These are phyloP conservation scores for Nasonia longicornis DNA, from an alignment of 1,140 invertebrate genomes.

Conservation along the genomic window DNA sequence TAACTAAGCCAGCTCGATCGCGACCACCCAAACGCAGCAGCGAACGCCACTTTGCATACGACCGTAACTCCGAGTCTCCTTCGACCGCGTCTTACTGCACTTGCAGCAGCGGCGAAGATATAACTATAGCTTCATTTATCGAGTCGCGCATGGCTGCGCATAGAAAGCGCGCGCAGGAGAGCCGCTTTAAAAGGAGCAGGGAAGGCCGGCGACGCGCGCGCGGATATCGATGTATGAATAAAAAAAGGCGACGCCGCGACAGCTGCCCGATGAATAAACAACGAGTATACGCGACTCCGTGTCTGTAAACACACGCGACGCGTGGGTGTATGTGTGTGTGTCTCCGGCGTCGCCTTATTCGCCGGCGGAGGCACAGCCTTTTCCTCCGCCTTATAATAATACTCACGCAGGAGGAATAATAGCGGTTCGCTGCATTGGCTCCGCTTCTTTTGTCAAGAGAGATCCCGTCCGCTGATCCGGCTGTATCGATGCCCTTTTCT, in stretches of 20 bases:
- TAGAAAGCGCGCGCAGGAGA: background rate
- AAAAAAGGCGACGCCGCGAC: constrained; percentile 15
- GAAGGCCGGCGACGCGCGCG: background rate
- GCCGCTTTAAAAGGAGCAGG: constrained; percentile 22
- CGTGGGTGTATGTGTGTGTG: constrained; percentile 13
- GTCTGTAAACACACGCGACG: background rate
- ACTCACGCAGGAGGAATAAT: constrained; percentile 15
- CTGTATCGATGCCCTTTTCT: background rate
- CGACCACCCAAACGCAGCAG: constrained; percentile 32
- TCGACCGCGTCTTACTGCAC: background rate
- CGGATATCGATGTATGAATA: constrained; percentile 24
- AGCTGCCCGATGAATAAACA: constrained; percentile 36
- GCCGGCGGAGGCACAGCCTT: constrained; percentile 28
- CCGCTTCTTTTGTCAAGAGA: background rate
- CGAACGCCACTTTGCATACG: constrained; percentile 32
- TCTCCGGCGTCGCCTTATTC: background rate
- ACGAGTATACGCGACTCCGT: background rate
- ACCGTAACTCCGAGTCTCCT: background rate
- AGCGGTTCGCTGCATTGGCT: background rate
- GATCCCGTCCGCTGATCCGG: background rate
- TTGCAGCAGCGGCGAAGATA: background rate
- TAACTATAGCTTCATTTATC: constrained; percentile 7
- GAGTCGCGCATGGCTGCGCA: background rate
- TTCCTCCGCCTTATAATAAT: background rate
- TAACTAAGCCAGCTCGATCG: background rate